phyloP scores from a whole-genome alignment of 2,888 invertebrate species.

The Nomada flava region DNA sequence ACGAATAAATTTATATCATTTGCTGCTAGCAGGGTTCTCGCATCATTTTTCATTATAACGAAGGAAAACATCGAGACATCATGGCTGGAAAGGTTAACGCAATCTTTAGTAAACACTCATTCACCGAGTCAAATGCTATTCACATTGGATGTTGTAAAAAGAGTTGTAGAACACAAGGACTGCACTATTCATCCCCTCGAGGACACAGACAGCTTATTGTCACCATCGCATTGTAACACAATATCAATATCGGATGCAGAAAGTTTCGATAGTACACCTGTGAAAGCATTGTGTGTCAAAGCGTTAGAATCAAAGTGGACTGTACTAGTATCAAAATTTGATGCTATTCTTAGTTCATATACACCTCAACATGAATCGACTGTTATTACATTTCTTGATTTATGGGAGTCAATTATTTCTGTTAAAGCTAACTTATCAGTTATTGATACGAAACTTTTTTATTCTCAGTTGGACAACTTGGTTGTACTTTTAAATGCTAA shows the following conservation, averaged over 20 bases:
- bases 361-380: constrained; percentile 85
- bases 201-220: constrained; percentile 84
- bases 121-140: constrained; percentile 90
- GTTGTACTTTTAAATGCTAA: constrained; percentile 89
- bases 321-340: constrained; percentile 87
- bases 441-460: constrained; percentile 95
- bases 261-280: constrained; percentile 93
- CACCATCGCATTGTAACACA: constrained; percentile 85
- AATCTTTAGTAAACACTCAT: constrained; percentile 87
- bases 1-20: constrained; percentile 93
- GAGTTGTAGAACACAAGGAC: constrained; percentile 96
- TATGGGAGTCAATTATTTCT: constrained; percentile 96
- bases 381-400: constrained; percentile 91
- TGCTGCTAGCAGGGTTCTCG: constrained; percentile 91
- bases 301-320: constrained; percentile 94
- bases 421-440: constrained; percentile 96
- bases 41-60: constrained; percentile 93
- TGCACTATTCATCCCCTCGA: constrained; percentile 91
- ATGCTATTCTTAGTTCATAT: constrained; percentile 84
- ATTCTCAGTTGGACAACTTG: constrained; percentile 93
- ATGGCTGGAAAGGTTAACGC: constrained; percentile 92
- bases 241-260: constrained; percentile 91
- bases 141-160: constrained; percentile 93
- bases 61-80: constrained; percentile 92
- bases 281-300: constrained; percentile 94